Evolutionary conservation across 1,140 invertebrate species (phyloP).

Genomic region (Saccostrea glomerata): DNA sequence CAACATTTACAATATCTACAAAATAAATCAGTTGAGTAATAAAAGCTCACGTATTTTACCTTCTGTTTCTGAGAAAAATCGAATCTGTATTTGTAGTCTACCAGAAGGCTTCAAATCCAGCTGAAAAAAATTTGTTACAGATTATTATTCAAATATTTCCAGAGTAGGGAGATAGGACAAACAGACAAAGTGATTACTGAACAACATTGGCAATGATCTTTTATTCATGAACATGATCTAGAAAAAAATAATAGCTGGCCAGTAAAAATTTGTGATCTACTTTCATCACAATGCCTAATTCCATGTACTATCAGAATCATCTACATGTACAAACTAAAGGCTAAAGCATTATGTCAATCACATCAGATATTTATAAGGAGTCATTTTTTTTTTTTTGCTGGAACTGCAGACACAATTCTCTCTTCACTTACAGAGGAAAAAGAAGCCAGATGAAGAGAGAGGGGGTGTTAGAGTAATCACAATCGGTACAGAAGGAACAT

Average conservation of each 20-base stretch:
- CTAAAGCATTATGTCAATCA: too few species aligned
- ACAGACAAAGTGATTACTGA: too few species aligned
- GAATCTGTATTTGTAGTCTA: conserved; percentile 77
- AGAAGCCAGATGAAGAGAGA: background rate
- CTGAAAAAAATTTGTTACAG: conserved; percentile 66
- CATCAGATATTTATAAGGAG: too few species aligned
- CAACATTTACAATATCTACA: background rate
- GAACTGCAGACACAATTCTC: background rate
- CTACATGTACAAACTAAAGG: too few species aligned
- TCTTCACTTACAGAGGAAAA: background rate
- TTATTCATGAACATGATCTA: too few species aligned
- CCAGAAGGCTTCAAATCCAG: conserved; percentile 77
- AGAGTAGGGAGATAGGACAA: too few species aligned
- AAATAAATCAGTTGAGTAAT: background rate
- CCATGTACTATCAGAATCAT: too few species aligned
- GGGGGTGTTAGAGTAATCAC: background rate
- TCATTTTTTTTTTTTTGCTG: too few species aligned
- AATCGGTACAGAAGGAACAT: background rate
- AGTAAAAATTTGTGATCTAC: too few species aligned
- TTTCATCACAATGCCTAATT: too few species aligned
- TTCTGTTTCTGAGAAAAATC: conserved; percentile 76
- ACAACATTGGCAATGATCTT: too few species aligned
- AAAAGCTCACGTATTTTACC: conserved; percentile 46
- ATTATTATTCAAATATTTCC: background rate
- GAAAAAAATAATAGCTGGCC: too few species aligned